Percentiles rank a stretch among this genome's conserved stretches.
Evolutionary conservation across 2,797 vertebrate genomes (phyloP).

Genomic region (Eurystomus glaucurus): DNA sequence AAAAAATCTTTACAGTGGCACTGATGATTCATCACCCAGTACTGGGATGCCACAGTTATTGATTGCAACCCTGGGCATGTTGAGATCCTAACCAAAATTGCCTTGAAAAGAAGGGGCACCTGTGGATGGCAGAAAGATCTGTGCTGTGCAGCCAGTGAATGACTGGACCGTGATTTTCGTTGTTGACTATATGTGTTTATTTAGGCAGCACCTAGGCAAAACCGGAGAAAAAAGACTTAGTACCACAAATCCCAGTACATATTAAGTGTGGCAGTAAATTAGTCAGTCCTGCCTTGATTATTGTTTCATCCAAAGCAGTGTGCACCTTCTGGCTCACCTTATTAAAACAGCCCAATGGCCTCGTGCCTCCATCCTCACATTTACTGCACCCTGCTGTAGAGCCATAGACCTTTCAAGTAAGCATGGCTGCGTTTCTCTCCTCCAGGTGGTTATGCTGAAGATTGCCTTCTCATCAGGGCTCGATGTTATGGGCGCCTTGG

Average conservation of each 20-base stretch:
- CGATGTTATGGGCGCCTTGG: conserved; percentile 91
- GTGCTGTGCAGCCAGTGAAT: not conserved
- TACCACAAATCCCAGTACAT: not conserved
- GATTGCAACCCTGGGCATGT: conserved; percentile 19
- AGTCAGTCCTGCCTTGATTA: not conserved
- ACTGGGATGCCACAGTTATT: conserved; percentile 28
- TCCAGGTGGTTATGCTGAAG: conserved; percentile 86
- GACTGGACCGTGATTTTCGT: not conserved
- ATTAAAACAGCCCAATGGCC: not conserved
- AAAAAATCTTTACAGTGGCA: conserved; percentile 38
- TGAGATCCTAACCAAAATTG: not conserved
- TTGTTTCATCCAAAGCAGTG: not conserved
- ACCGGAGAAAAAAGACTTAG: not conserved
- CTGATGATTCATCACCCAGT: conserved; percentile 22
- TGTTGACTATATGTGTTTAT: not conserved
- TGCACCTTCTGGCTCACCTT: not conserved
- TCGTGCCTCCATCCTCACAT: not conserved
- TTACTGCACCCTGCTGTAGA: not conserved
- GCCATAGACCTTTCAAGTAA: not conserved
- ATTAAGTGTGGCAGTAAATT: not conserved
- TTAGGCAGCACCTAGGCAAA: not conserved
- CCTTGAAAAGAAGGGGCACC: conserved; percentile 15
- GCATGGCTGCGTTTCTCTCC: not conserved
- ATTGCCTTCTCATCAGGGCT: conserved; percentile 91
- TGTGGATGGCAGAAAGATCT: not conserved